phyloP scores from a whole-genome alignment of 2,113 vertebrate genomes.

The Butorides virescens region DNA sequence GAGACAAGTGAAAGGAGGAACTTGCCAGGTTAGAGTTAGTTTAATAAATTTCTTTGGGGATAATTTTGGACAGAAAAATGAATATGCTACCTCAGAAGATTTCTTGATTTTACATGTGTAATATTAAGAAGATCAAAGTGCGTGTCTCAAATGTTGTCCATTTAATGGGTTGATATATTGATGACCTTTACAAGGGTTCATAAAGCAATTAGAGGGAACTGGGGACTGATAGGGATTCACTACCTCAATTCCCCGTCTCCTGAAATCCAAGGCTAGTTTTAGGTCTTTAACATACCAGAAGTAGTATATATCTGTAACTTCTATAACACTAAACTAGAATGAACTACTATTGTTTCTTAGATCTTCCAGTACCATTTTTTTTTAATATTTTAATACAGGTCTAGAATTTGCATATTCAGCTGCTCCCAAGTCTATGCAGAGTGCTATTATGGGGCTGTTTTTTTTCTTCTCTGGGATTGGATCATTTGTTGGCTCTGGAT shows the following conservation, averaged over 20 bases:
- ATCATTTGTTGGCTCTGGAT: constrained; percentile 93
- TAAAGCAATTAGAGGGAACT: background rate
- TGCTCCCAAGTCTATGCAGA: constrained; percentile 96
- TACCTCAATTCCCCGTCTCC: background rate
- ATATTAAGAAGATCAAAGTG: background rate
- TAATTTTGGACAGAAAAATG: background rate
- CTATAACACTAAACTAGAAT: background rate
- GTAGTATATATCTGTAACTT: background rate
- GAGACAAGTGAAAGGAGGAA: background rate
- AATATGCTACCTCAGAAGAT: background rate
- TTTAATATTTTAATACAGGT: constrained; percentile 71
- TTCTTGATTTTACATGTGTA: background rate
- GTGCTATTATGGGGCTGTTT: constrained; percentile 97
- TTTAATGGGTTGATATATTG: background rate
- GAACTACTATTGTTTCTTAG: background rate
- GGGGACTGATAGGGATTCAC: background rate
- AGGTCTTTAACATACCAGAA: background rate
- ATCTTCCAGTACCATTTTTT: background rate
- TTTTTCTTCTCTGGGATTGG: constrained; percentile 98
- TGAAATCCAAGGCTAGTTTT: background rate
- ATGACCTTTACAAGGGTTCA: background rate
- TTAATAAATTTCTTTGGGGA: background rate
- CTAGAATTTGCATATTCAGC: constrained; percentile 97
- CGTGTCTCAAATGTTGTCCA: background rate
- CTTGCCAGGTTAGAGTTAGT: background rate